Evolutionary conservation across 2,113 vertebrate species (phyloP).

Genomic region (Erythrocercus mccallii): DNA sequence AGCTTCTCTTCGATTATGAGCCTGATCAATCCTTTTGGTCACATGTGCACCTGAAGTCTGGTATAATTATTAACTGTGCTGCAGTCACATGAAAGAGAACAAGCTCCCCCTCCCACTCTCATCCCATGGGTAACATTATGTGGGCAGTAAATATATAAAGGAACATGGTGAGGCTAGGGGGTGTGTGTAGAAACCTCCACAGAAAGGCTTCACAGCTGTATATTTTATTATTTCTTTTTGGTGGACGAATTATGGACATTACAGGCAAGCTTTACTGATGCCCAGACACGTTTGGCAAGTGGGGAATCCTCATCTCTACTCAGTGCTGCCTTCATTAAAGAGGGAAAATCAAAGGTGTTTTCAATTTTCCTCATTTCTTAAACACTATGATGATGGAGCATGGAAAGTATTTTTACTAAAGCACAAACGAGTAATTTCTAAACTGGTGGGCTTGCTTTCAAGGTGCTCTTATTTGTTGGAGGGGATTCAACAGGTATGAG

Average conservation of each 20-base stretch:
- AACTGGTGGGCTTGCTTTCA: not conserved
- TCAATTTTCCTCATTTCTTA: not conserved
- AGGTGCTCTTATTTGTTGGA: not conserved
- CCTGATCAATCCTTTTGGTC: not conserved
- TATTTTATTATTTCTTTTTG: not conserved
- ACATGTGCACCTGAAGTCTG: not conserved
- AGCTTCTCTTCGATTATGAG: not conserved
- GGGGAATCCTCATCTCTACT: not conserved
- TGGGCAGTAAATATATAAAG: conserved; percentile 14
- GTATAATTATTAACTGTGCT: conserved; percentile 46
- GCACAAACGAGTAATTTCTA: not conserved
- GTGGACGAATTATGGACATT: not conserved
- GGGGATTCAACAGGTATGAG: not conserved
- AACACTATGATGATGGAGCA: not conserved
- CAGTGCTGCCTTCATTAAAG: not conserved
- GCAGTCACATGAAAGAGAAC: conserved; percentile 27
- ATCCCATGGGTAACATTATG: not conserved
- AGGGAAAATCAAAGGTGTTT: not conserved
- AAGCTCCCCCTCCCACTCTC: conserved; percentile 7
- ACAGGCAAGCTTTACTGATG: not conserved
- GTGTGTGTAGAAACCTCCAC: not conserved
- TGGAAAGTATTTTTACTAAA: not conserved
- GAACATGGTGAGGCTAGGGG: not conserved
- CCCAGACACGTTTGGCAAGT: fast-evolving
- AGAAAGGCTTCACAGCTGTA: not conserved